These are phyloP conservation scores for Pogona vitticeps DNA, from an alignment of 2,113 vertebrate species.

Conservation along the genomic window DNA sequence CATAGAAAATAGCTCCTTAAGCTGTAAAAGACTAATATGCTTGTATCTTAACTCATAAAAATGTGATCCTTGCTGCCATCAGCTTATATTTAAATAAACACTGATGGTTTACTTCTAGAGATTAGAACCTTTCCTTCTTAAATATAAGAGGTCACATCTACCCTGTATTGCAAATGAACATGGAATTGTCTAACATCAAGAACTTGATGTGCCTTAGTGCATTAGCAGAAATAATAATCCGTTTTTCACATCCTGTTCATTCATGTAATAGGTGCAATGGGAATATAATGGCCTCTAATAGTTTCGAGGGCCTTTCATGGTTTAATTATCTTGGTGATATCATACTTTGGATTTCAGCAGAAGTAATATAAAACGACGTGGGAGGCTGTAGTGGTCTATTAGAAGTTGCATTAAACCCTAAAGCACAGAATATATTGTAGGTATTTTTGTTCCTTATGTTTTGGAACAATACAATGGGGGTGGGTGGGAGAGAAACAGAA, in stretches of 20 bases:
- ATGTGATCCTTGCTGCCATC: neutral
- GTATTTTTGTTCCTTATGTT: neutral
- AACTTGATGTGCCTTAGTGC: constrained; percentile 4
- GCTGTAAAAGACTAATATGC: neutral
- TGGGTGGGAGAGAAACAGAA: no score
- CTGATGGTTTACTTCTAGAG: neutral
- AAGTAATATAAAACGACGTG: constrained; percentile 4
- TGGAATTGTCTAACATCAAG: neutral
- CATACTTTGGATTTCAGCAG: constrained; percentile 9
- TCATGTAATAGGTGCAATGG: constrained; percentile 14
- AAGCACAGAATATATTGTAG: neutral
- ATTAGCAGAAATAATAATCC: constrained; percentile 26
- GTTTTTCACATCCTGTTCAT: constrained; percentile 24
- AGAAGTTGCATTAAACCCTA: neutral
- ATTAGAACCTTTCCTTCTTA: constrained; percentile 18
- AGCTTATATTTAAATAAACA: neutral
- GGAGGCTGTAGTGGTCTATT: neutral
- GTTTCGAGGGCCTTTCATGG: neutral
- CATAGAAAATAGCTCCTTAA: neutral
- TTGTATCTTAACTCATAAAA: neutral
- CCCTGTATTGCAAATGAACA: constrained; percentile 7
- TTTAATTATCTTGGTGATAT: constrained; percentile 25
- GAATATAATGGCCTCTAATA: constrained; percentile 23
- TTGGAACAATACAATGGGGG: neutral
- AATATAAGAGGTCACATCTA: neutral